Base-by-base conservation (phyloP, 1,140 invertebrate genomes). In the Euwallacea similis region DNA sequence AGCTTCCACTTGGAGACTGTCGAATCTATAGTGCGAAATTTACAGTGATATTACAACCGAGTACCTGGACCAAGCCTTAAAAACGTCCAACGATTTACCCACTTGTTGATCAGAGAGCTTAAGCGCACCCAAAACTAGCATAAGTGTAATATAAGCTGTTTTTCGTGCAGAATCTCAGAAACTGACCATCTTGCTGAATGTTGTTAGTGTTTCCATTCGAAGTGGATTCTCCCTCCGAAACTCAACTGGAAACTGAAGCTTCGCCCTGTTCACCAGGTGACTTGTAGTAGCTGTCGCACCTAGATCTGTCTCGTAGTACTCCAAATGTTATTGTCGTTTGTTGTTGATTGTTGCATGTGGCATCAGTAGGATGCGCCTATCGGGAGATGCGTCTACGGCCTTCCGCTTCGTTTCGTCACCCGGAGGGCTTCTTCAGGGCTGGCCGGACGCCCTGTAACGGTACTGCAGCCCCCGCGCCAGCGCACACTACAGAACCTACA, bases 371-470 rank as follows among this genome's bases (percentile, higher is more conserved):
- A 80, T 79, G 79, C 76, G 71, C 73, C 75, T 73, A 71, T 65
- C 73, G 66, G 77, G 80, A 79, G 67, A 81, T 81, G 80, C 80
- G 80, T 76, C 77, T 78, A 70, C 77, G 79, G 74, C 77, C 80
- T 75, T 79, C 78, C 74, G 74, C 76, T 69, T 63, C 56, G 66
- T 73, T 76, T 72, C 74, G 74, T 75, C 75, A 72, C 71, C 64
- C 64, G 71, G 54, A 72, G 66, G 71, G 58, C 15, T 60, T 67
- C 64, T 72, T 72, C 44, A 72, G 65, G 71, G 71, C 65, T 13
- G 43, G 59, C 60, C 64, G 71, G 42, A 68, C 62, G 65, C 71
- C 64, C 65, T 72, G 70, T 72, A 72, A 72, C 64, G 56, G 63
- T 21, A 56, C 63, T 41, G 73, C 69, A 74, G 79, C 66, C 54